These are phyloP conservation scores for Campylomormyrus numenius DNA, from an alignment of 2,113 vertebrate species.

Conservation along the genomic window DNA sequence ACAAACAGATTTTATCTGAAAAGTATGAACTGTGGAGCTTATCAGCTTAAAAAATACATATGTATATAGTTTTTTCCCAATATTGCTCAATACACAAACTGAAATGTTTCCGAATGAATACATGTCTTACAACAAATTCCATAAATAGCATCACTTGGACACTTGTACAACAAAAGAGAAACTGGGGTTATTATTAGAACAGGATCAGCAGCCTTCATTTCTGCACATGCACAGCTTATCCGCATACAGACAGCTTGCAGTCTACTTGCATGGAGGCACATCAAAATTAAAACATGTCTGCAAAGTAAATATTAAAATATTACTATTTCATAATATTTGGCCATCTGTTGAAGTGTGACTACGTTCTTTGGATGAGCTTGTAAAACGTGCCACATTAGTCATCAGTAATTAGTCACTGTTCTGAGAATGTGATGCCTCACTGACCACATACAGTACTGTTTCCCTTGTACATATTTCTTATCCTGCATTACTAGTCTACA, in stretches of 20 bases:
- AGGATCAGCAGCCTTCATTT: not conserved
- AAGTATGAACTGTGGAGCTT: not conserved
- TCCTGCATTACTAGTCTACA: not conserved
- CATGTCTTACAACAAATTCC: not conserved
- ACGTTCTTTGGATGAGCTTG: not conserved
- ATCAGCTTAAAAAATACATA: not conserved
- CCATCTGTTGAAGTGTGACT: slow-evolving; percentile 32
- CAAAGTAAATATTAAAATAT: not conserved
- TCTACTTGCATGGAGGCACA: not conserved
- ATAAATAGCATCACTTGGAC: not conserved
- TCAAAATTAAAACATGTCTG: not conserved
- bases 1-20: not conserved
- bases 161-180: not conserved
- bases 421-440: not conserved
- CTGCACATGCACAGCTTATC: not conserved
- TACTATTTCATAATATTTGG: slow-evolving; percentile 8
- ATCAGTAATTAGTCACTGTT: not conserved
- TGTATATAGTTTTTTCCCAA: not conserved
- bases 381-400: slow-evolving; percentile 1
- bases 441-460: not conserved
- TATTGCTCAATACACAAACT: not conserved
- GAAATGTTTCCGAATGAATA: not conserved
- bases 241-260: not conserved
- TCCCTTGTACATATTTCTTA: not conserved
- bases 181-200: not conserved